Evolutionary conservation across 2,888 invertebrate genomes (phyloP).

Genomic region (Synergus itoensis): DNA sequence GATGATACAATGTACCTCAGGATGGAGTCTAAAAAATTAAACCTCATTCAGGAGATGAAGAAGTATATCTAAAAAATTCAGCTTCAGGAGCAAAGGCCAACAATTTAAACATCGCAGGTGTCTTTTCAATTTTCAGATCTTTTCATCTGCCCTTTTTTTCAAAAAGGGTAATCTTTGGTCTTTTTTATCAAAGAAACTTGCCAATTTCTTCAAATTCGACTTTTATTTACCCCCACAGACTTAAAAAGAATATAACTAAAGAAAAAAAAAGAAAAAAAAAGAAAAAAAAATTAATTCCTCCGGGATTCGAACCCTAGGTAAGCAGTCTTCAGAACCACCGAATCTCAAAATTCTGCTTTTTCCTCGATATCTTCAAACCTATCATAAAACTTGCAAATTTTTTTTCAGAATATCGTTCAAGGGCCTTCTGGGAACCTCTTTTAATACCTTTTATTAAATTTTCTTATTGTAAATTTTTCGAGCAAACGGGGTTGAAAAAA

Average conservation of each 20-base stretch:
- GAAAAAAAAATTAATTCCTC: neutral
- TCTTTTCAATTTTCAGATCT: neutral
- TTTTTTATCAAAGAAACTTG: neutral
- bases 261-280: neutral
- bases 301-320: neutral
- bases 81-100: neutral
- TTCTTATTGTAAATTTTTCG: neutral
- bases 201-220: too few species aligned
- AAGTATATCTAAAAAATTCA: neutral
- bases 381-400: neutral
- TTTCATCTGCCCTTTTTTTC: neutral
- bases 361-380: neutral
- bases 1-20: neutral
- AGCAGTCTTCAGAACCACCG: too few species aligned
- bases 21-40: neutral
- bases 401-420: neutral
- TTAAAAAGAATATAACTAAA: too few species aligned
- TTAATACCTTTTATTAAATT: neutral
- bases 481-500: neutral
- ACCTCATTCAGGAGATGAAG: neutral
- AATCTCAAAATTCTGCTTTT: neutral
- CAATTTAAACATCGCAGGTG: neutral
- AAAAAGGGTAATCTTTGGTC: too few species aligned
- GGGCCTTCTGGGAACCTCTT: neutral
- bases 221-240: too few species aligned